A percentile compares a stretch with the other conserved stretches of the same genome.
Evolutionary conservation across 2,888 invertebrate species (phyloP).

Genomic region (Ennomos quercinarius): DNA sequence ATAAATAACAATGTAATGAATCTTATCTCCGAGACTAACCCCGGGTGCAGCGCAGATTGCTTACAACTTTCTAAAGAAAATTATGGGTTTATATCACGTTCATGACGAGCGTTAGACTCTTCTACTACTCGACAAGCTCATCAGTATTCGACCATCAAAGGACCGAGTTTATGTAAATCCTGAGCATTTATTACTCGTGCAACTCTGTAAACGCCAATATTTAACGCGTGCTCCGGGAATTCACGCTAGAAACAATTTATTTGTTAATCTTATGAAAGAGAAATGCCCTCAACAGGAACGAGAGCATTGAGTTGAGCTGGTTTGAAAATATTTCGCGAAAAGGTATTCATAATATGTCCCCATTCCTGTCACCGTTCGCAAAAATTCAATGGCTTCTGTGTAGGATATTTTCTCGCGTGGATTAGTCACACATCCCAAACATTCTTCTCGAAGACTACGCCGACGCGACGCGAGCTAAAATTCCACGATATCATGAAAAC

Average conservation of each 20-base stretch:
- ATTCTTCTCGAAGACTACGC: conserved; percentile 55
- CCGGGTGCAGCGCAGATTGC: conserved; percentile 40
- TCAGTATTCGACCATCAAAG: conserved; percentile 71
- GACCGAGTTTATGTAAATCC: conserved; percentile 71
- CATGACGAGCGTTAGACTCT: conserved; percentile 27
- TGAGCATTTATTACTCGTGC: conserved; percentile 64
- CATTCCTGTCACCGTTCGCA: conserved; percentile 44
- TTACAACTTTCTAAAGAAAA: conserved; percentile 61
- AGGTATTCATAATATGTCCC: conserved; percentile 51
- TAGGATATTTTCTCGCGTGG: conserved; percentile 74
- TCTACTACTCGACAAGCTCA: conserved; percentile 45
- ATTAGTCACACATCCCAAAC: conserved; percentile 66
- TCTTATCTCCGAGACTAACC: conserved; percentile 44
- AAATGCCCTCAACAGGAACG: conserved; percentile 49
- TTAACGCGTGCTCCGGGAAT: conserved; percentile 46
- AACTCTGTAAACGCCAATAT: conserved; percentile 61
- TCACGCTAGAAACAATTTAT: conserved; percentile 62
- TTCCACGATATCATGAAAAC: conserved; percentile 56
- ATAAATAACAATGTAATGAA: conserved; percentile 43
- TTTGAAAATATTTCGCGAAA: conserved; percentile 50
- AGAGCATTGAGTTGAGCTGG: conserved; percentile 39
- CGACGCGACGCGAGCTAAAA: conserved; percentile 55
- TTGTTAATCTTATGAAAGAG: conserved; percentile 63
- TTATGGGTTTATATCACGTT: conserved; percentile 63
- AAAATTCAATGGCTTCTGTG: conserved; percentile 60